Percentiles rank a stretch among this genome's conserved stretches.
Conservation (phyloP, 2,888 invertebrate species). For the Parnassius orleans region DNA sequence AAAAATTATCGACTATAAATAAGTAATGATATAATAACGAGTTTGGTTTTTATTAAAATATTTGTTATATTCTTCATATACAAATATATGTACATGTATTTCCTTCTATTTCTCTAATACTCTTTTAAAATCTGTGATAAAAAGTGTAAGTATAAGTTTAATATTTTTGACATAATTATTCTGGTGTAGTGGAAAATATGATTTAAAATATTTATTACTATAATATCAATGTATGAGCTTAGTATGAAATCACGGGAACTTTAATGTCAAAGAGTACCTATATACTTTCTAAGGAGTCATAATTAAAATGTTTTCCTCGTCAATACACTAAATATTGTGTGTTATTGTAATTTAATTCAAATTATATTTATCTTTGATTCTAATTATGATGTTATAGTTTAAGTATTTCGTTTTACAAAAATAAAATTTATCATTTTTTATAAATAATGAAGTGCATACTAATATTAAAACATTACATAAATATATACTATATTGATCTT, state of each 20-base stretch:
- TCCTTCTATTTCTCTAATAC: not conserved
- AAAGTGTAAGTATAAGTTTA: constrained; percentile 10
- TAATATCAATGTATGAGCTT: constrained; percentile 19
- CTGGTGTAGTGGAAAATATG: not conserved
- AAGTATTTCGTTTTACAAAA: too few relatives aligned
- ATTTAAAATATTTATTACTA: not conserved
- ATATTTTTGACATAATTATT: constrained; percentile 1
- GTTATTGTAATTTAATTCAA: too few relatives aligned
- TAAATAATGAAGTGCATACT: too few relatives aligned
- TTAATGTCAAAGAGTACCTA: too few relatives aligned
- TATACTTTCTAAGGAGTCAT: too few relatives aligned
- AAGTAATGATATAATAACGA: constrained; percentile 12
- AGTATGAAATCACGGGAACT: not conserved
- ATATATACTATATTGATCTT: too few relatives aligned
- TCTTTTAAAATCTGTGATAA: constrained; percentile 24
- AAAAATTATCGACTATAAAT: constrained; percentile 42
- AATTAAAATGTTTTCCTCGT: too few relatives aligned
- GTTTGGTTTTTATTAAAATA: constrained; percentile 7
- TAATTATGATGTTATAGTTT: too few relatives aligned
- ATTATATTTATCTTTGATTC: too few relatives aligned
- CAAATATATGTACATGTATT: constrained; percentile 4
- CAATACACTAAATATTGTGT: too few relatives aligned
- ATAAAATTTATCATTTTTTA: too few relatives aligned
- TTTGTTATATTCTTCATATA: constrained; percentile 15
- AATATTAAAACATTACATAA: too few relatives aligned